Conservation (phyloP, 2,888 invertebrate species). For the Lithosia quadra region DNA sequence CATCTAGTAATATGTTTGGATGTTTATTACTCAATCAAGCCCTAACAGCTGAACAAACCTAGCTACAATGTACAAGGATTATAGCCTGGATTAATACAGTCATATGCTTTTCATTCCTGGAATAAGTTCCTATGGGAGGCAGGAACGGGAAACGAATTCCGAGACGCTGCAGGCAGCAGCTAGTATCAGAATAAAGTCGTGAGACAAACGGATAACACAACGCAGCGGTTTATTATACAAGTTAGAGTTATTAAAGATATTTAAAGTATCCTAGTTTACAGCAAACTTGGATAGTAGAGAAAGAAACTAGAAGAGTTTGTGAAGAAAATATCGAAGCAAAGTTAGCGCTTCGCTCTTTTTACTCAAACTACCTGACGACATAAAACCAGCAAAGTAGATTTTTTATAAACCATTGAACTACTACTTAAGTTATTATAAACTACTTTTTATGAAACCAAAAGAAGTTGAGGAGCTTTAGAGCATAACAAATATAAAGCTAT, state of each 20-base stretch:
- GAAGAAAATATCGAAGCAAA: neutral
- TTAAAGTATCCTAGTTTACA: neutral
- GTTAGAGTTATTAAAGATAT: constrained; percentile 4
- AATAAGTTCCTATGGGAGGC: too few relatives aligned
- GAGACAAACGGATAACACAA: neutral
- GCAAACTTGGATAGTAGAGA: neutral
- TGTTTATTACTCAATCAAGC: too few relatives aligned
- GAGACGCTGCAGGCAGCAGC: too few relatives aligned
- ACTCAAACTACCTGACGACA: constrained; percentile 2
- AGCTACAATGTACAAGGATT: too few relatives aligned
- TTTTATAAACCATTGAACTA: neutral
- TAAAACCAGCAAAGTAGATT: neutral
- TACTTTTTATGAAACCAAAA: neutral
- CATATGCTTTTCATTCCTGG: too few relatives aligned
- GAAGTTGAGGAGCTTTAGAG: neutral
- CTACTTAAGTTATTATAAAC: constrained; percentile 1
- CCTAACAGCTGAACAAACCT: neutral
- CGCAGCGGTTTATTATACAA: neutral
- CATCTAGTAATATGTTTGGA: too few relatives aligned
- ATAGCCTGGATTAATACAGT: too few relatives aligned
- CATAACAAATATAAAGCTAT: neutral
- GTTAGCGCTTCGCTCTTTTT: constrained; percentile 9
- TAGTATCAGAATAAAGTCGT: neutral
- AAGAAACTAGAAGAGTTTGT: constrained; percentile 3
- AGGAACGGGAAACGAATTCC: too few relatives aligned